Conservation (phyloP, 2,888 invertebrate genomes). For the Microplitis manilae region DNA sequence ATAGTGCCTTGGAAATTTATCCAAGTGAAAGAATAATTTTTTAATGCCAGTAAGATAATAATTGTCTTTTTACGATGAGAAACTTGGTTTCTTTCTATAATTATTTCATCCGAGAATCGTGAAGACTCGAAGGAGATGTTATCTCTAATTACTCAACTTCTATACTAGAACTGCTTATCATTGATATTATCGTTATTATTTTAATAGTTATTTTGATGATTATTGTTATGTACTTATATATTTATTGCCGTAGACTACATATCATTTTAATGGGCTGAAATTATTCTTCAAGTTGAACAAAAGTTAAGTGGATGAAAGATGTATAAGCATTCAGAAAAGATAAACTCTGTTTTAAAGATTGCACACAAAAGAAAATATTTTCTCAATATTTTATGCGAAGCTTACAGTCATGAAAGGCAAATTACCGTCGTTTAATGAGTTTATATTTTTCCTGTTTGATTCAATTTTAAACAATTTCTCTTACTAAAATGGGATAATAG, state of each 20-base stretch:
- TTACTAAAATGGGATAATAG: neutral
- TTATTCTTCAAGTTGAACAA: conserved; percentile 45
- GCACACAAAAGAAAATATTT: conserved; percentile 15
- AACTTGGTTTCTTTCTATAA: conserved; percentile 51
- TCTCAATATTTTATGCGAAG: conserved; percentile 24
- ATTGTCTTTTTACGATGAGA: neutral
- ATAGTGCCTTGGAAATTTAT: neutral
- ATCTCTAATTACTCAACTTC: conserved; percentile 46
- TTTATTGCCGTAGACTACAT: conserved; percentile 42
- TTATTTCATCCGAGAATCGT: conserved; percentile 57
- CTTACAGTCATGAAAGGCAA: conserved; percentile 30
- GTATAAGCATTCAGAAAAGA: conserved; percentile 17
- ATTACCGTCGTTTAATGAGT: conserved; percentile 31
- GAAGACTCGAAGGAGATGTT: conserved; percentile 57
- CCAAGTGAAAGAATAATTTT: neutral
- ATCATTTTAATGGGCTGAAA: conserved; percentile 45
- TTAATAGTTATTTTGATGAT: conserved; percentile 26
- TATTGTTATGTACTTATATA: conserved; percentile 39
- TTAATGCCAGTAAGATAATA: neutral
- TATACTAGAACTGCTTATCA: conserved; percentile 36
- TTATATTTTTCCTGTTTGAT: conserved; percentile 4
- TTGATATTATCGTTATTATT: conserved; percentile 10
- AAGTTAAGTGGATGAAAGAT: conserved; percentile 1
- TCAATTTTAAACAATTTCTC: conserved; percentile 17
- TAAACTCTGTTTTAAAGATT: conserved; percentile 2